phyloP scores from a whole-genome alignment of 2,113 vertebrate genomes.

The Sardina pilchardus region DNA sequence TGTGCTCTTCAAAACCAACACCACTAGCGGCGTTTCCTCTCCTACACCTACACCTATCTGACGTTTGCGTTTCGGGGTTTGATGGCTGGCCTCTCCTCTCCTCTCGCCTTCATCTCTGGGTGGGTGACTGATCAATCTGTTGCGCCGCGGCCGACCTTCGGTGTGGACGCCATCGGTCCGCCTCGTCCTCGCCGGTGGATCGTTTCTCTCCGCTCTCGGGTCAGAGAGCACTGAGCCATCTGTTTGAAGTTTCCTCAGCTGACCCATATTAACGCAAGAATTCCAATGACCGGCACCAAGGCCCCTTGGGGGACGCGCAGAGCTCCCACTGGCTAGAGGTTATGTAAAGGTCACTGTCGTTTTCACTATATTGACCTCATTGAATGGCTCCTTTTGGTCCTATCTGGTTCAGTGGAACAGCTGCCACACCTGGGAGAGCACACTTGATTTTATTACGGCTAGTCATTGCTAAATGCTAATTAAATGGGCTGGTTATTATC shows the following conservation, averaged over 20 bases:
- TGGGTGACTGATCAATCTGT: background rate
- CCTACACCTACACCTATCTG: background rate
- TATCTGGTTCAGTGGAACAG: slow-evolving; percentile 42
- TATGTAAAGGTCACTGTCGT: slow-evolving; percentile 43
- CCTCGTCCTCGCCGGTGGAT: background rate
- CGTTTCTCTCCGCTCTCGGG: background rate
- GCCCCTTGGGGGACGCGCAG: slow-evolving; percentile 11
- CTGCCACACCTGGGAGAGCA: slow-evolving; percentile 28
- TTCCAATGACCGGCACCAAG: background rate
- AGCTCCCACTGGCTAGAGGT: slow-evolving; percentile 31
- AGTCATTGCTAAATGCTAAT: slow-evolving; percentile 38
- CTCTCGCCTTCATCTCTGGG: background rate
- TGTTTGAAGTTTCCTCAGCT: background rate
- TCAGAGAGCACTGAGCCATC: background rate
- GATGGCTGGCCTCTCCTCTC: background rate
- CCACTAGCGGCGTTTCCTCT: background rate
- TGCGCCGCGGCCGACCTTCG: background rate
- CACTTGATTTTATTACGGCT: slow-evolving; percentile 36
- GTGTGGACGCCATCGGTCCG: background rate
- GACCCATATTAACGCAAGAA: background rate
- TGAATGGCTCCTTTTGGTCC: slow-evolving; percentile 34
- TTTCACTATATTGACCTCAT: slow-evolving; percentile 36
- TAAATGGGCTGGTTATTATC: slow-evolving; percentile 28
- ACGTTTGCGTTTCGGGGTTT: background rate
- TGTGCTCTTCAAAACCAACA: background rate